Conservation (phyloP, 1,140 invertebrate species). For the Panulirus ornatus region DNA sequence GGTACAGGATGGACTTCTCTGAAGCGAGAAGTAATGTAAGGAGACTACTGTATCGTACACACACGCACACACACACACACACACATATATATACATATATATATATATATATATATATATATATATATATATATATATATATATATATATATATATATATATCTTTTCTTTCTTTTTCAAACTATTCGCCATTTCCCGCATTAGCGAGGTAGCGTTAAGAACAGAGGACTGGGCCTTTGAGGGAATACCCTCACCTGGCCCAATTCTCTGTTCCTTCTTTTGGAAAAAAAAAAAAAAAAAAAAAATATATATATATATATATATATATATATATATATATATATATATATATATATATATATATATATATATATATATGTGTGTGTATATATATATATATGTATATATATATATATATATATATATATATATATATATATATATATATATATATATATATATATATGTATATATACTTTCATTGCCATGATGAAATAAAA, state of each 20-base stretch:
- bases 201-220: too few species aligned
- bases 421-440: constrained; percentile 26
- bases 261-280: too few species aligned
- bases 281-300: too few species aligned
- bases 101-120: too few species aligned
- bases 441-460: constrained; percentile 26
- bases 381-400: constrained; percentile 12
- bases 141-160: too few species aligned
- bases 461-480: background rate
- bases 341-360: background rate
- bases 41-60: background rate
- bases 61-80: constrained; percentile 1
- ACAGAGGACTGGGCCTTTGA: too few species aligned
- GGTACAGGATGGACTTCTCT: too few species aligned
- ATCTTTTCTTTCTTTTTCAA: too few species aligned
- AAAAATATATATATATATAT: background rate
- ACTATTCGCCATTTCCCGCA: too few species aligned
- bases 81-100: background rate
- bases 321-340: background rate
- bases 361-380: background rate
- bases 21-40: too few species aligned
- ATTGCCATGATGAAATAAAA: background rate
- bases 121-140: too few species aligned
- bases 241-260: too few species aligned
- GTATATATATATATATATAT: constrained; percentile 23